Evolutionary conservation across 1,140 invertebrate genomes (phyloP).

Genomic region (Pollicipes pollicipes): DNA sequence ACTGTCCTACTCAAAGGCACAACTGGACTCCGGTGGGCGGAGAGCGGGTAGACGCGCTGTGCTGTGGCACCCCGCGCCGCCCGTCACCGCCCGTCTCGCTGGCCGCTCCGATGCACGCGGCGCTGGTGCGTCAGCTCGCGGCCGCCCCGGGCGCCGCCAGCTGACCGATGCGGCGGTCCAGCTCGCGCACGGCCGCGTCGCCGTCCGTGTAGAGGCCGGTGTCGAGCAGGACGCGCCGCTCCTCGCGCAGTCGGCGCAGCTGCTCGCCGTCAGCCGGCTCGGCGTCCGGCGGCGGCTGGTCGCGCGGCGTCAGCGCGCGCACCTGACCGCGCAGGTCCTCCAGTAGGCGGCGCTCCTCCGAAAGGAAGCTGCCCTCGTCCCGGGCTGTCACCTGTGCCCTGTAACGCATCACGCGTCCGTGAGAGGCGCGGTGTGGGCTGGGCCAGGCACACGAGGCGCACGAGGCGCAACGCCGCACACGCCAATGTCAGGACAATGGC

Average conservation of each 20-base stretch:
- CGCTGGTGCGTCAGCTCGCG: too few relatives aligned
- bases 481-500: too few relatives aligned
- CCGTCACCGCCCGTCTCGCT: too few relatives aligned
- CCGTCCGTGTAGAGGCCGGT: constrained; percentile 29
- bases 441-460: too few relatives aligned
- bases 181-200: constrained; percentile 29
- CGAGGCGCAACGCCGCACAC: too few relatives aligned
- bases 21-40: too few relatives aligned
- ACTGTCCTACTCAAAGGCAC: too few relatives aligned
- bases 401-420: too few relatives aligned
- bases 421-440: too few relatives aligned
- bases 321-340: background rate
- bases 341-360: constrained; percentile 6
- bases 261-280: background rate
- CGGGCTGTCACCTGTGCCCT: constrained; percentile 25
- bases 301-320: constrained; percentile 8
- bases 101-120: too few relatives aligned
- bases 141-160: background rate
- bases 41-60: too few relatives aligned
- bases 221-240: constrained; percentile 27
- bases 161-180: constrained; percentile 27
- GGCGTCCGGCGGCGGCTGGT: background rate
- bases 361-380: constrained; percentile 21
- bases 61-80: too few relatives aligned
- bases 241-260: constrained; percentile 27